Evolutionary conservation across 2,888 invertebrate genomes (phyloP), one percentile per base, ranked within the genome.

Genomic region (Synergus umbraculus): DNA sequence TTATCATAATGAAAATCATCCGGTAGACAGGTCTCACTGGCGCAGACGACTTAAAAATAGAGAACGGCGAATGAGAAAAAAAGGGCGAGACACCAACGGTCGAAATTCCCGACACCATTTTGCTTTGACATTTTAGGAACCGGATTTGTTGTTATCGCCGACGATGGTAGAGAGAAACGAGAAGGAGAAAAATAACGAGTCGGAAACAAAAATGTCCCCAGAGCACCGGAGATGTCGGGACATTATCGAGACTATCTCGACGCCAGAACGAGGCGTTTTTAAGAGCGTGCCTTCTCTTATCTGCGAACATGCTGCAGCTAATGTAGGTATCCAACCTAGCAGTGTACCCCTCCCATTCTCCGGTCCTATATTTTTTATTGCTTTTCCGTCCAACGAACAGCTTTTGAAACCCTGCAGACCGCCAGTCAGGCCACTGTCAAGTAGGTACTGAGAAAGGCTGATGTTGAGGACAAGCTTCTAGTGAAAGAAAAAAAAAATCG

Each of bases 161-260:
- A 54, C 46, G 83, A 76, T 78, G 77, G 77, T 78, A 84, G 79
- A 79, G 82, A 80, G 79, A 78, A 80, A 81, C 78, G 78, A 78
- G 78, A 79, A 85, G 83, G 83, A 81, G 78, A 81, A 83, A 84
- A 81, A 82, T 85, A 85, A 82, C 78, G 82, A 76, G 78, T 79
- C 73, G 83, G 85, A 86, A 86, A 86, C 84, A 85, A 85, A 83
- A 83, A 82, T 85, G 83, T 85, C 83, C 85, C 86, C 83, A 85
- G 86, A 86, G 84, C 82, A 79, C 82, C 83, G 79, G 69, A 80
- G 84, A 87, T 86, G 86, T 87, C 85, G 83, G 78, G 84, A 85
- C 87, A 88, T 87, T 89, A 90, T 90, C 90, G 88, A 84, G 85
- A 84, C 87, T 88, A 90, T 90, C 89, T 85, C 83, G 87, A 87